phyloP scores from a whole-genome alignment of 2,797 vertebrate species.

The Malurus leucopterus region DNA sequence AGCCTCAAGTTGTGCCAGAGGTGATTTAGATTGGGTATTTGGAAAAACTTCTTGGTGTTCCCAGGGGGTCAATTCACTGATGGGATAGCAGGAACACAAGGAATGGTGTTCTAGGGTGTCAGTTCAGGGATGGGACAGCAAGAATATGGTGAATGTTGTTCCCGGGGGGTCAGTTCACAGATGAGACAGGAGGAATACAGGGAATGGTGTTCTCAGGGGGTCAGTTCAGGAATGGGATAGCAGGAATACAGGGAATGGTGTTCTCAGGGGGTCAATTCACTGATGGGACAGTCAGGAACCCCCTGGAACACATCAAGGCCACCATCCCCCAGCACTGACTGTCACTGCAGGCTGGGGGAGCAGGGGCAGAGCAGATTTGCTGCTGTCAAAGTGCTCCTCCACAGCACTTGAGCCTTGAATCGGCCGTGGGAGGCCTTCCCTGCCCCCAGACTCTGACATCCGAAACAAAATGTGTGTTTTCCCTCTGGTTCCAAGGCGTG shows the following conservation, averaged over 20 bases:
- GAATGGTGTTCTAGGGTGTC: too few species aligned
- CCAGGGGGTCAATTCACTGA: too few species aligned
- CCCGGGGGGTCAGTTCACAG: too few species aligned
- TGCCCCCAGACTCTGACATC: not conserved
- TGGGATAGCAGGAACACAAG: too few species aligned
- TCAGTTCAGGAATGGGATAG: too few species aligned
- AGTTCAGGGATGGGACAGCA: too few species aligned
- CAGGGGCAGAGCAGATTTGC: not conserved
- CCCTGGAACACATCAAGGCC: not conserved
- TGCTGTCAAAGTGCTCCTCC: not conserved
- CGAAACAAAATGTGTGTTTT: not conserved
- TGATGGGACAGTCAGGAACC: not conserved
- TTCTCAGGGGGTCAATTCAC: not conserved
- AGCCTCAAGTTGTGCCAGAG: not conserved
- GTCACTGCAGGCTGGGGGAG: not conserved
- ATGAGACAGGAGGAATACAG: too few species aligned
- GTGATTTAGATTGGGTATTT: not conserved
- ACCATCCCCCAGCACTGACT: not conserved
- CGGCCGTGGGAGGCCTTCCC: not conserved
- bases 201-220: rapidly evolving
- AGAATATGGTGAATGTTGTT: too few species aligned
- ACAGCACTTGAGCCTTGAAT: not conserved
- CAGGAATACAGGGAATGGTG: rapidly evolving
- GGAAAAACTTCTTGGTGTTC: not conserved
- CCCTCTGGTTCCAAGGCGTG: not conserved